Evolutionary conservation across 2,797 vertebrate species (phyloP).

Genomic region (Malacoraja senta): DNA sequence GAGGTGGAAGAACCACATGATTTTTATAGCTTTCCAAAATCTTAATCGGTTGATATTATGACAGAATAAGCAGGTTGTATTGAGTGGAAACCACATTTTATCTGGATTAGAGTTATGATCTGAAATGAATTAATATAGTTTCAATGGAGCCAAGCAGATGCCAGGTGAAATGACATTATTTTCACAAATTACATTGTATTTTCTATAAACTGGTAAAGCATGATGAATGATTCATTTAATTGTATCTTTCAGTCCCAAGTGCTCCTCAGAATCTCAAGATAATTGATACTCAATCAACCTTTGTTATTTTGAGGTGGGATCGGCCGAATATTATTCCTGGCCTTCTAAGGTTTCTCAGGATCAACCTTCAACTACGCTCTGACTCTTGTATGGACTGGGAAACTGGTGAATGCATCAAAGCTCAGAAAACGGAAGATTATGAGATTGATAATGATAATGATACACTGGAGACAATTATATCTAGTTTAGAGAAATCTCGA

Average conservation of each 20-base stretch:
- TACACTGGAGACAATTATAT: constrained; percentile 59
- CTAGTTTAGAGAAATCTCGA: constrained; percentile 76
- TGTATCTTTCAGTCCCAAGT: constrained; percentile 66
- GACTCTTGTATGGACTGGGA: constrained; percentile 59
- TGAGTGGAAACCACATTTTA: neutral
- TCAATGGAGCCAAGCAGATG: neutral
- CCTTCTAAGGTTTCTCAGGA: constrained; percentile 75
- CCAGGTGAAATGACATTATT: neutral
- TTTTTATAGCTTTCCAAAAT: neutral
- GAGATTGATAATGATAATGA: constrained; percentile 56
- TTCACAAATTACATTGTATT: neutral
- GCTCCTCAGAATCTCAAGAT: constrained; percentile 67
- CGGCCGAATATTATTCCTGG: constrained; percentile 69
- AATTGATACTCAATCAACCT: constrained; percentile 66
- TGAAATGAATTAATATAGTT: neutral
- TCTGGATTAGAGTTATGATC: neutral
- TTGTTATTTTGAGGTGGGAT: constrained; percentile 76
- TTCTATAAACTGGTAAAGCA: neutral
- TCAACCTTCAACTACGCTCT: constrained; percentile 68
- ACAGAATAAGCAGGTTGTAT: neutral
- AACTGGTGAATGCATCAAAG: constrained; percentile 64
- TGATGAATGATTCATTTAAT: constrained; percentile 38
- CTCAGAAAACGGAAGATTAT: constrained; percentile 50
- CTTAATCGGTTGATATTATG: neutral
- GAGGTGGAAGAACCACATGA: neutral